Percentiles rank a stretch among this genome's conserved stretches.
Conservation (phyloP, 2,888 invertebrate genomes). For the Brachycybe producta region DNA sequence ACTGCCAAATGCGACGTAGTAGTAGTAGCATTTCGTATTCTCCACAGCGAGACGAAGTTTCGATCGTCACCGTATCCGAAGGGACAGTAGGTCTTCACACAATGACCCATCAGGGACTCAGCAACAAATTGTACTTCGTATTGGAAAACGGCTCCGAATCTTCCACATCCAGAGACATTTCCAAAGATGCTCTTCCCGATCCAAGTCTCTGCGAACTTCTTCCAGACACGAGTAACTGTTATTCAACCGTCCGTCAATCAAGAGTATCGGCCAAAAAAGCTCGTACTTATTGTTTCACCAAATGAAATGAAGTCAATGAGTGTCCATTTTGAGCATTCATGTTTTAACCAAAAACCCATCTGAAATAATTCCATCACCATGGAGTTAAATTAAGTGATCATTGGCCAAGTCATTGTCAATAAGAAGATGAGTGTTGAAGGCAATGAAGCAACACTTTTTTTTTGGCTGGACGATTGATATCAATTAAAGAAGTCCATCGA, state of each 20-base stretch:
- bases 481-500: too few relatives aligned
- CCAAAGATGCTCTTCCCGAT: slow-evolving; percentile 21
- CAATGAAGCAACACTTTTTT: too few relatives aligned
- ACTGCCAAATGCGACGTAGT: slow-evolving; percentile 17
- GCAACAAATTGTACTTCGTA: slow-evolving; percentile 24
- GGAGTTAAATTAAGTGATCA: too few relatives aligned
- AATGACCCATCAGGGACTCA: slow-evolving; percentile 22
- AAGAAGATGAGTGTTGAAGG: too few relatives aligned
- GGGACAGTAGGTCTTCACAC: slow-evolving; percentile 22
- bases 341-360: too few relatives aligned
- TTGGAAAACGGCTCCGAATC: slow-evolving; percentile 21
- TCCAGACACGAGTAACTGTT: slow-evolving; percentile 15
- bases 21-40: slow-evolving; percentile 25
- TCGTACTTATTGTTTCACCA: slow-evolving; percentile 12
- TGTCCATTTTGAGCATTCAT: too few relatives aligned
- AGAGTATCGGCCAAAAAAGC: too few relatives aligned
- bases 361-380: too few relatives aligned
- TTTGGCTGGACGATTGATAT: too few relatives aligned
- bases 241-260: slow-evolving; percentile 3
- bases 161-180: slow-evolving; percentile 12
- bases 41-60: slow-evolving; percentile 26
- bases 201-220: slow-evolving; percentile 22
- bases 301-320: background rate
- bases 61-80: slow-evolving; percentile 25
- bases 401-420: too few relatives aligned